Percentiles rank a stretch among this genome's conserved stretches.
These are phyloP conservation scores for Melospiza georgiana DNA, from an alignment of 2,113 vertebrate species.

Conservation along the genomic window DNA sequence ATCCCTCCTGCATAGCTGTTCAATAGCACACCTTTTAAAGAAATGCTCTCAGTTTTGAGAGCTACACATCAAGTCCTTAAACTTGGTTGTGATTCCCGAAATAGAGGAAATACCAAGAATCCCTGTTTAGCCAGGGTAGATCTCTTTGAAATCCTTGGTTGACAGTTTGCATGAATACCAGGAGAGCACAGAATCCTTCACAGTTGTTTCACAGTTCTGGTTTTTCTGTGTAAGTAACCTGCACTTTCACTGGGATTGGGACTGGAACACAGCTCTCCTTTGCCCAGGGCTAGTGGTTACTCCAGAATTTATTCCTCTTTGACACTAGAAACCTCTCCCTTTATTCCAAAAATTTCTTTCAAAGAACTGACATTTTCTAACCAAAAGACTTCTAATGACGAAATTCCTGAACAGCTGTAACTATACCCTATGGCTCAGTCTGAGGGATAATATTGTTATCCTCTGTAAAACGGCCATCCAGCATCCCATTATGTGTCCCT, in stretches of 20 bases:
- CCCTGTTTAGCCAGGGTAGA: neutral
- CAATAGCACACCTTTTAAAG: neutral
- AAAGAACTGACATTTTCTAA: slow-evolving; percentile 13
- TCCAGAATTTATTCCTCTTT: neutral
- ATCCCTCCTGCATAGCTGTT: neutral
- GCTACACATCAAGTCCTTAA: neutral
- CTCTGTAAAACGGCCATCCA: neutral
- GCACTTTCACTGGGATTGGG: neutral
- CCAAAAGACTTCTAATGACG: slow-evolving; percentile 10
- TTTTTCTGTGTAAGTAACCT: neutral
- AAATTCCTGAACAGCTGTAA: slow-evolving; percentile 45
- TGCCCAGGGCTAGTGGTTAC: neutral
- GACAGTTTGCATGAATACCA: neutral
- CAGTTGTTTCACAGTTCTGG: neutral
- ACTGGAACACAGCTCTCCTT: neutral
- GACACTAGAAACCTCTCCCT: neutral
- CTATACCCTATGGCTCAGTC: neutral
- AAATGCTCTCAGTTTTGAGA: neutral
- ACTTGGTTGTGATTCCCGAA: neutral
- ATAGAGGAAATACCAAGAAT: neutral
- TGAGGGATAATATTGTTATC: neutral
- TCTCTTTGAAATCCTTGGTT: neutral
- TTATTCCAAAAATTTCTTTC: neutral
- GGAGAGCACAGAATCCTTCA: neutral
- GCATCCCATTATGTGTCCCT: neutral